Evolutionary conservation across 1,140 invertebrate species (phyloP).

Genomic region (Micrasema longulum): DNA sequence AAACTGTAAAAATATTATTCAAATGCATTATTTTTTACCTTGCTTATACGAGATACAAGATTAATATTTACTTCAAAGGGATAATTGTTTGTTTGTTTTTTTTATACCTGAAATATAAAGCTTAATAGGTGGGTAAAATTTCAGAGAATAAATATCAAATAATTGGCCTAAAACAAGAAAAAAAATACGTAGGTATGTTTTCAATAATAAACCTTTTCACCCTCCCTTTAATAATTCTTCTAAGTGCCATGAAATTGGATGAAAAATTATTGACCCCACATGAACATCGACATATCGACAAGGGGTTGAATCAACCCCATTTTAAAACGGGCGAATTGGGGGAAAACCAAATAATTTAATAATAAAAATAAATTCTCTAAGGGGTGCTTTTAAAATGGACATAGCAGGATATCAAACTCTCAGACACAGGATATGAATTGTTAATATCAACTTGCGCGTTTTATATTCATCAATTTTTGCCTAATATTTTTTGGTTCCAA

Average conservation of each 20-base stretch:
- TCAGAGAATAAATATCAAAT: too few species aligned
- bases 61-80: too few species aligned
- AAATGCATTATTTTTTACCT: too few species aligned
- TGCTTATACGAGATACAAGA: too few species aligned
- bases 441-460: conserved; percentile 38
- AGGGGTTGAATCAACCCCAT: conserved; percentile 33
- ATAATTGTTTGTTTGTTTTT: too few species aligned
- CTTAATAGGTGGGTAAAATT: too few species aligned
- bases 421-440: conserved; percentile 51
- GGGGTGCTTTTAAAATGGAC: conserved; percentile 32
- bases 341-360: conserved; percentile 54
- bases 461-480: too few species aligned
- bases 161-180: too few species aligned
- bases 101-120: too few species aligned
- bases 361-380: conserved; percentile 43
- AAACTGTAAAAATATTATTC: too few species aligned
- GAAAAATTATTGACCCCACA: conserved; percentile 50
- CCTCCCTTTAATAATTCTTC: conserved; percentile 25
- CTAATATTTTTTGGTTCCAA: too few species aligned
- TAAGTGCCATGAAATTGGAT: conserved; percentile 49
- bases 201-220: conserved; percentile 28
- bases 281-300: not conserved
- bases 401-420: conserved; percentile 47
- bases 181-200: too few species aligned
- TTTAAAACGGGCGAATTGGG: conserved; percentile 46